phyloP scores from a whole-genome alignment of 2,888 invertebrate genomes.

The Diaphora mendica region DNA sequence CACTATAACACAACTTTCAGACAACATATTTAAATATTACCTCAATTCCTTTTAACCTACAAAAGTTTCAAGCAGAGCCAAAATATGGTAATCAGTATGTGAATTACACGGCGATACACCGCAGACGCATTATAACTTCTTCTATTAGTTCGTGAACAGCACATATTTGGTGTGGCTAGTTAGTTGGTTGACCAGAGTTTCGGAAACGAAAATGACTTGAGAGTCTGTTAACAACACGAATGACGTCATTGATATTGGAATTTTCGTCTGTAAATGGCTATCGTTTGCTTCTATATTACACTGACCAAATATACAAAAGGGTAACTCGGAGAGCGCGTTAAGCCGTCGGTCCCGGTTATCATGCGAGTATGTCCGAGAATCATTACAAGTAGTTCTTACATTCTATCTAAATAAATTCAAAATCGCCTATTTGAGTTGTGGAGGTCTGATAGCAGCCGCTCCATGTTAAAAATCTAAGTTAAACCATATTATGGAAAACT shows the following conservation, averaged over 20 bases:
- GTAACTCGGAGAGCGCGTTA: too few relatives aligned
- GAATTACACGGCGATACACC: neutral
- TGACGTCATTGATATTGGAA: neutral
- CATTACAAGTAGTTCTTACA: too few relatives aligned
- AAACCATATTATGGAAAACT: too few relatives aligned
- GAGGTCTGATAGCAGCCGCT: too few relatives aligned
- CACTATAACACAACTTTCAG: neutral
- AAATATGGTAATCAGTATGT: neutral
- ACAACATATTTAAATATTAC: neutral
- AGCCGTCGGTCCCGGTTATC: too few relatives aligned
- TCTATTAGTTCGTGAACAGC: neutral
- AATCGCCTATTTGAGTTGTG: too few relatives aligned
- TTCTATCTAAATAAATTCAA: too few relatives aligned
- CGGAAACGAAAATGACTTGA: neutral
- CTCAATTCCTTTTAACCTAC: neutral
- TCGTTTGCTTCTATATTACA: neutral
- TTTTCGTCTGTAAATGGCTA: neutral
- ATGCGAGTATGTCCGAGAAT: too few relatives aligned
- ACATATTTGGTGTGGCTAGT: neutral
- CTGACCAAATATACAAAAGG: neutral
- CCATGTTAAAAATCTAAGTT: too few relatives aligned
- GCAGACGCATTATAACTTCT: neutral
- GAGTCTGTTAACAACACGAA: neutral
- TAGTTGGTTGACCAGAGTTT: neutral
- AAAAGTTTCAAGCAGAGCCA: neutral